These are phyloP conservation scores for Candidula unifasciata DNA, from an alignment of 2,888 invertebrate species.

Conservation along the genomic window DNA sequence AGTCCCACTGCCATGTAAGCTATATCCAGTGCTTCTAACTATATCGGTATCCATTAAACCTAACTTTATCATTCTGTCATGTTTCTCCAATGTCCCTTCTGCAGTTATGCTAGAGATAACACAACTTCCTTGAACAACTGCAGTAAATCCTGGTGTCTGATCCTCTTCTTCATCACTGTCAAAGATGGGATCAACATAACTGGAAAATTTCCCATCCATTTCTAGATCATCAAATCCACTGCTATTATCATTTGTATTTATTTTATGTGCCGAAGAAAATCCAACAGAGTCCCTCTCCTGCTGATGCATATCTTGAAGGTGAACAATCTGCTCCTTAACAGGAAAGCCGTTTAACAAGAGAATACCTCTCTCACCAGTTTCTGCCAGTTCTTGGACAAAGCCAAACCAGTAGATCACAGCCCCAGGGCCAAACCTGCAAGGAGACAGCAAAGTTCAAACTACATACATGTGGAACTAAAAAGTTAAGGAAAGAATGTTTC, in stretches of 20 bases:
- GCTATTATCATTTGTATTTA: not conserved
- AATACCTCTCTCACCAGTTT: conserved; percentile 74
- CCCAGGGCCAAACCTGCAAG: conserved; percentile 90
- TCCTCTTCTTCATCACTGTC: conserved; percentile 45
- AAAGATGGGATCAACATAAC: conserved; percentile 48
- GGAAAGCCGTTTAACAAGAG: conserved; percentile 74
- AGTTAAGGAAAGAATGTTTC: too few relatives aligned
- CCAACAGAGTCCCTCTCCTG: not conserved
- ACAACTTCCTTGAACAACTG: not conserved
- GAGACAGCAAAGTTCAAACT: not conserved
- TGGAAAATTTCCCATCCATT: conserved; percentile 18
- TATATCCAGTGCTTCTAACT: too few relatives aligned
- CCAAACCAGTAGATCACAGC: conserved; percentile 98
- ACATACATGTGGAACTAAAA: not conserved
- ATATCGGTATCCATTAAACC: too few relatives aligned
- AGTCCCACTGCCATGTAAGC: too few relatives aligned
- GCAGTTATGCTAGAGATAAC: too few relatives aligned
- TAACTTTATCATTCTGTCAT: not conserved
- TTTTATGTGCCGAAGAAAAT: not conserved
- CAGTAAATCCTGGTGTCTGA: not conserved
- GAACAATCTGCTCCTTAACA: conserved; percentile 59
- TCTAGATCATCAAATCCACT: not conserved
- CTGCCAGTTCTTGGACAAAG: conserved; percentile 80
- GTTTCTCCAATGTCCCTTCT: not conserved
- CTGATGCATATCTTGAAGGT: conserved; percentile 62